Conservation (phyloP, 1,140 invertebrate genomes). For the Archivesica marissinica region DNA sequence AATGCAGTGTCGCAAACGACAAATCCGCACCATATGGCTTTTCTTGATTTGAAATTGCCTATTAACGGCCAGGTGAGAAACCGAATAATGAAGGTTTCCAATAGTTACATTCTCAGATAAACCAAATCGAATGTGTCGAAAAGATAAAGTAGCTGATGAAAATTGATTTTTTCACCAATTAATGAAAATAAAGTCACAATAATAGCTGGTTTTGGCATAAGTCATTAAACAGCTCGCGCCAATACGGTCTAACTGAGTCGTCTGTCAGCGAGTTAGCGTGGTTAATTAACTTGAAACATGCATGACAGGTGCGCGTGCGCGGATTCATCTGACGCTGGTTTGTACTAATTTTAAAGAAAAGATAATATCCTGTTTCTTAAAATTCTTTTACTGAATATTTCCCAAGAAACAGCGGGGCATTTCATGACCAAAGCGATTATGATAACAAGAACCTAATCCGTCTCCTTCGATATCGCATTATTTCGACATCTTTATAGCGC, state of each 20-base stretch:
- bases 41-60: neutral
- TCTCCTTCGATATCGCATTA: no score
- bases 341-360: conserved; percentile 6
- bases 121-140: neutral
- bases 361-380: neutral
- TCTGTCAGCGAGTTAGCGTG: conserved; percentile 1
- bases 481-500: no score
- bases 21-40: conserved; percentile 18
- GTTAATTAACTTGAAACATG: neutral
- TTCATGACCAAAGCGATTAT: neutral
- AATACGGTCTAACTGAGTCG: conserved; percentile 4
- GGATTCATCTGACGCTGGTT: no score
- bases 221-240: conserved; percentile 7
- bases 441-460: no score
- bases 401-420: neutral
- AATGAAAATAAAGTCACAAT: conserved; percentile 16
- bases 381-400: neutral
- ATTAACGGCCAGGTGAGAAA: conserved; percentile 1
- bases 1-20: neutral
- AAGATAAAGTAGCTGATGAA: neutral
- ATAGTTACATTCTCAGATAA: neutral
- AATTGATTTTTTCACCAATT: neutral
- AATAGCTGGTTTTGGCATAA: conserved; percentile 9
- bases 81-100: neutral
- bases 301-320: conserved; percentile 21